Evolutionary conservation across 2,888 invertebrate genomes (phyloP), one percentile per base, ranked within the genome.

Genomic region (Scaptomyza reducta): DNA sequence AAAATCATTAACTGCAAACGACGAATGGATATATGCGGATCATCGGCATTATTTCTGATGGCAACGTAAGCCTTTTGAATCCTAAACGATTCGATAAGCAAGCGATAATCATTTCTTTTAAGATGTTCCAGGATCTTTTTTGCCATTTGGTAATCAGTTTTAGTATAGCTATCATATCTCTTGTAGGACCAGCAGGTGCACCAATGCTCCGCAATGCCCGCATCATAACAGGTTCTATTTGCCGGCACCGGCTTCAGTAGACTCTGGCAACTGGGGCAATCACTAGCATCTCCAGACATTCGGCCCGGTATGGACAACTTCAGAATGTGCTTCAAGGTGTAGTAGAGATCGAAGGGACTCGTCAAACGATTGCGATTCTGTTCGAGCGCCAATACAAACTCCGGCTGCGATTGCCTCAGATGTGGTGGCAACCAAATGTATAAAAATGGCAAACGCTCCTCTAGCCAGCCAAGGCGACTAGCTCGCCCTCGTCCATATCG

Each of bases 371-470:
- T 93, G 31, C 93, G 93, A 87, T 96, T 96, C 0, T 91, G 79
- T 33, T 91, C 89, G 13, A 96, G 86, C 33, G 94, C 93, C 16
- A 92, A 89, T 3, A 93, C 93, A 70, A 94, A 93, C 1, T 91
- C 88, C 0, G 94, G 93, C 74, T 94, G 91, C 41, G 90, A 90
- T 1, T 90, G 90, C 68, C 92, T 93, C 70, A 95, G 94, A 91
- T 92, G 92, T 10, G 92, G 89, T 0, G 96, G 96, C 40, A 95
- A 66, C 91, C 94, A 94, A 25, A 96, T 91, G 79, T 94, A 95
- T 40, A 96, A 92, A 77, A 94, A 94, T 0, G 96, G 96, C 78
- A 96, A 86, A 16, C 96, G 93, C 79, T 96, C 95, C 85, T 96
- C 96, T 74, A 95, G 93, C 93, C 95, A 96, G 0, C 96, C 95